Evolutionary conservation across 2,797 vertebrate genomes (phyloP).

Genomic region (Spinus pinus): DNA sequence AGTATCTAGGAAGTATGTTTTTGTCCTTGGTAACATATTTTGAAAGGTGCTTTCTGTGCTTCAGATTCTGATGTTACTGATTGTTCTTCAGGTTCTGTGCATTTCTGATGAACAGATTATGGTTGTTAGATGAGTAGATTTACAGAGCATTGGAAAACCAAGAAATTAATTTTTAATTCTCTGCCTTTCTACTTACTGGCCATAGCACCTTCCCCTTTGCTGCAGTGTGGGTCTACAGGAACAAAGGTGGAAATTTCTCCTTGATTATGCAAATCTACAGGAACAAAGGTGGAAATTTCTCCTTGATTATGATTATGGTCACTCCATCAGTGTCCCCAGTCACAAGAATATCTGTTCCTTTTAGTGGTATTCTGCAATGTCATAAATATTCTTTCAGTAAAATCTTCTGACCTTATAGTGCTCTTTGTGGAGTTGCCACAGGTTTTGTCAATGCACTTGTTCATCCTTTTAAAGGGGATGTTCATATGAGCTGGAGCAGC

Average conservation of each 20-base stretch:
- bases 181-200: background rate
- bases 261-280: background rate
- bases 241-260: background rate
- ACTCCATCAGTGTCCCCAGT: background rate
- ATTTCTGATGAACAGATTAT: background rate
- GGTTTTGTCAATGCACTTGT: background rate
- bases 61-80: background rate
- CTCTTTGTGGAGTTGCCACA: background rate
- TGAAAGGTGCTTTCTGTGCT: background rate
- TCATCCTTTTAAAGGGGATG: background rate
- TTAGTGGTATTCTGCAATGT: background rate
- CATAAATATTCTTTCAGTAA: background rate
- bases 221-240: background rate
- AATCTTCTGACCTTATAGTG: background rate
- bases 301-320: background rate
- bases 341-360: background rate
- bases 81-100: background rate
- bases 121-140: fast-evolving
- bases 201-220: background rate
- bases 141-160: fast-evolving
- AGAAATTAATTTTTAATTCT: background rate
- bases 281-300: background rate
- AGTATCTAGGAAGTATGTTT: background rate
- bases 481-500: background rate
- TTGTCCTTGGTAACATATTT: background rate